Base-by-base conservation (phyloP, 2,888 invertebrate genomes). In the Buathra laborator region DNA sequence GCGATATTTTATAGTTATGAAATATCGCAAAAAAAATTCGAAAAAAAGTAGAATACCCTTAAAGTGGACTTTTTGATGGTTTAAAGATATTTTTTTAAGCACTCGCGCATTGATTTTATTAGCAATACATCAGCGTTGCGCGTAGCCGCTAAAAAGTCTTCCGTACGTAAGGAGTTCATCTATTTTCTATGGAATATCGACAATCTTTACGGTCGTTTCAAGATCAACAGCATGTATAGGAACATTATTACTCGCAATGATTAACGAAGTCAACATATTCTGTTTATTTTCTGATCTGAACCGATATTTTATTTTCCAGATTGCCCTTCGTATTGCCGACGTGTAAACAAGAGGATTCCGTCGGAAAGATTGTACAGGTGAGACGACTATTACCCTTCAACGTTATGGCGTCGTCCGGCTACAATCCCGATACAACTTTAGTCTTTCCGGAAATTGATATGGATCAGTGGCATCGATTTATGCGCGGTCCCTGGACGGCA, bases 311-410 rank as follows among this genome's bases (percentile, higher is more conserved):
- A 7, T 10, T 19, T 29, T 59, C 9, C 3, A 19, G 91, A 71
- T 81, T 92, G 64, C 91, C 90, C 5, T 90, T 89, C 46, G 72
- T 74, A 71, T 77, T 90, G 80, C 90, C 91, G 2, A 76, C 80
- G 9, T 92, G 91, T 84, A 86, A 78, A 53, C 75, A 83, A 1
- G 85, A 87, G 43, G 89, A 90, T 51, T 68, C 83, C 1, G 10
- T 66, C 32, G 85, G 86, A 37, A 88, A 84, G 32, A 83, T 80
- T 66, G 84, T 87, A 6, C 86, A 89, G 14, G 81, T 90, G 5
- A 82, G 79, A 46, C 86, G 72, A 68, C 74, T 92, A 16, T 86
- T 88, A 70, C 90, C 91, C 48, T 87, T 87, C 83, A 70, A 71
- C 53, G 66, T 84, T 0, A 72, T 83, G 7, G 81, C 67, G 6